Evolutionary conservation across 2,113 vertebrate species (phyloP), one percentile per base, ranked within the genome.

Genomic region (Oncorhynchus nerka): DNA sequence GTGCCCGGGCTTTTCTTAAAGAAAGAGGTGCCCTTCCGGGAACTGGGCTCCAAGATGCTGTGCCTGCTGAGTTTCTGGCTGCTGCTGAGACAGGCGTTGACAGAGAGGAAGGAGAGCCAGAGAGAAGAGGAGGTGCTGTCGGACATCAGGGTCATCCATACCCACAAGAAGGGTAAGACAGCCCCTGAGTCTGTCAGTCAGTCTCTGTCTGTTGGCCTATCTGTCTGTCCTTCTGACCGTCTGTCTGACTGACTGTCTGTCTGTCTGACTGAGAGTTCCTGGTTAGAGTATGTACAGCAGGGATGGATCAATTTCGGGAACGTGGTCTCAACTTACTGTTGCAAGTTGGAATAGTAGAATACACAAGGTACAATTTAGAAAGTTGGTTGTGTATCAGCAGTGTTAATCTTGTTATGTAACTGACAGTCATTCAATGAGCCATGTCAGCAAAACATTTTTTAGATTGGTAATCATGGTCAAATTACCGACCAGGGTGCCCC

Each of bases 11-110:
- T 98, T 83, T 93, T 98, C 78, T 93, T 95, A 64, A 94, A 92
- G 76, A 94, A 96, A 74, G 91, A 93, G 0, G 88, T 89, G 12
- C 93, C 93, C 20, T 96, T 95, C 67, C 91, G 88, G n/a, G 96
- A 96, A 80, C 86, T 96, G 73, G 94, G 93, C 5, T 96, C 96
- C 22, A 96, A 97, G 97, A 91, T 97, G 74, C 83, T 98, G 89
- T 99, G 96, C 84, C 94, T 95, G 32, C 85, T 97, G 89, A 97
- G 94, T 51, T 99, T 99, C 86, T 99, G 97, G 97, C 92, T 98
- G 69, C 92, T 99, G 82, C 89, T 99, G 79, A 94, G 96, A 86
- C 97, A 99, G 85, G 92, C 96, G 3, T 90, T 97, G 65, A 97
- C 95, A 5, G 97, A 99, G 90, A 94, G 86, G 93, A 95, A 83